Evolutionary conservation across 2,113 vertebrate species (phyloP), one percentile per base, ranked within the genome.

Genomic region (Dunckerocampus dactyliophorus): DNA sequence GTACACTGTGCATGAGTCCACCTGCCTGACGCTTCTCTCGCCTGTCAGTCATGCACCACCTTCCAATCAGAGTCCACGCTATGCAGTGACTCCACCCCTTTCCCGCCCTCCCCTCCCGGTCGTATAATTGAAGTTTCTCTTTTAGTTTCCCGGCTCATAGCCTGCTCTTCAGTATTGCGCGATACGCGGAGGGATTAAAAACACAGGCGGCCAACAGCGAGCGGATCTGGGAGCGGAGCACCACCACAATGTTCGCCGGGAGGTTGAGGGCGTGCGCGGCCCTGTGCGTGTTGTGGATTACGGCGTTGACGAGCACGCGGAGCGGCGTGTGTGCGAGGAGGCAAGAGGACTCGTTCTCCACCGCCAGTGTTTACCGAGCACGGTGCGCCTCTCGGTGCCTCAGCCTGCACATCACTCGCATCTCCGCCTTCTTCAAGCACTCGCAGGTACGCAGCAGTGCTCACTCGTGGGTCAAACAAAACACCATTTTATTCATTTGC

Each of bases 351-450:
- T 88, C 90, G 60, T 90, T 93, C 86, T 88, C 92, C 72, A 76
- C 91, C 16, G 83, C 50, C 75, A 92, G 93, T 22, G 77, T 95
- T 63, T 92, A 88, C 79, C 89, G 92, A 79, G 94, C 95, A 51
- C 91, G 95, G 89, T 98, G 95, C 91, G 87, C 93, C 48, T 93
- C 95, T 78, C 90, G 95, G 80, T 98, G 95, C 87, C 93, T 98
- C 66, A 95, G 95, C 57, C 90, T 98, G 85, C 95, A 97, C 89
- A 94, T 97, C 90, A 98, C 95, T 61, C 95, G 95, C 88, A 93
- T 97, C 89, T 95, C 95, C 62, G 93, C 94, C 59, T 93, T 93
- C 61, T 93, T 93, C 90, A 94, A 93, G 88, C 94, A 93, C 84
- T 91, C 92, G 19, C 95, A 98, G 95, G 95, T 98, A 92, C 49